phyloP scores from a whole-genome alignment of 2,113 vertebrate genomes.

The Thinocorus orbignyianus region DNA sequence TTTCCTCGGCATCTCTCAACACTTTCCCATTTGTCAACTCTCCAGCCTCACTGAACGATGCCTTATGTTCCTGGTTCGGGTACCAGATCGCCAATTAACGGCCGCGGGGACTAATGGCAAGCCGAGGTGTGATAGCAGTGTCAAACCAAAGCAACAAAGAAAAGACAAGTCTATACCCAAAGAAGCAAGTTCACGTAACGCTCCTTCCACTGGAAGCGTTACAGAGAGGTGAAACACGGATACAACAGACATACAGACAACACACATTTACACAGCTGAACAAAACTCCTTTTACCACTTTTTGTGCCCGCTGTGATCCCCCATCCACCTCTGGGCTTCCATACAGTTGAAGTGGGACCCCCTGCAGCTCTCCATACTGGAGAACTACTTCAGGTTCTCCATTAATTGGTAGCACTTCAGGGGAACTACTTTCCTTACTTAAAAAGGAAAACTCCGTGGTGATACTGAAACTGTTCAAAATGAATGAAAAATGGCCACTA shows the following conservation, averaged over 20 bases:
- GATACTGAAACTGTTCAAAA: neutral
- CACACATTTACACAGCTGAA: neutral
- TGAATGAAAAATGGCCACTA: neutral
- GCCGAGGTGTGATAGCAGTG: neutral
- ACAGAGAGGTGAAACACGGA: neutral
- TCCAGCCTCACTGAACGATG: neutral
- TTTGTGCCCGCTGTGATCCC: neutral
- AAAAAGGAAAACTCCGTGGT: neutral
- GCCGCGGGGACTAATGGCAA: neutral
- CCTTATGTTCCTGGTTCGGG: neutral
- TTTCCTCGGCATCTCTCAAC: constrained; percentile 28
- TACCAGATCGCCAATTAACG: neutral
- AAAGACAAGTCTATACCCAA: neutral
- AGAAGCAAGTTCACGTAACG: accelerated
- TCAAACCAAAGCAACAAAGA: neutral
- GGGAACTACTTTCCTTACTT: neutral
- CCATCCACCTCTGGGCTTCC: neutral
- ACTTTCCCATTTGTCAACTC: constrained; percentile 35
- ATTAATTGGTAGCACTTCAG: neutral
- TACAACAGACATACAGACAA: constrained; percentile 9
- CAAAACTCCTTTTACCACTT: constrained; percentile 63
- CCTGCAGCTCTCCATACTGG: neutral
- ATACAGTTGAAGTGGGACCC: neutral
- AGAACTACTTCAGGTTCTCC: neutral
- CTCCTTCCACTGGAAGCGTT: neutral